Base-by-base conservation (phyloP, 2,113 vertebrate genomes). In the Muntiacus reevesi region DNA sequence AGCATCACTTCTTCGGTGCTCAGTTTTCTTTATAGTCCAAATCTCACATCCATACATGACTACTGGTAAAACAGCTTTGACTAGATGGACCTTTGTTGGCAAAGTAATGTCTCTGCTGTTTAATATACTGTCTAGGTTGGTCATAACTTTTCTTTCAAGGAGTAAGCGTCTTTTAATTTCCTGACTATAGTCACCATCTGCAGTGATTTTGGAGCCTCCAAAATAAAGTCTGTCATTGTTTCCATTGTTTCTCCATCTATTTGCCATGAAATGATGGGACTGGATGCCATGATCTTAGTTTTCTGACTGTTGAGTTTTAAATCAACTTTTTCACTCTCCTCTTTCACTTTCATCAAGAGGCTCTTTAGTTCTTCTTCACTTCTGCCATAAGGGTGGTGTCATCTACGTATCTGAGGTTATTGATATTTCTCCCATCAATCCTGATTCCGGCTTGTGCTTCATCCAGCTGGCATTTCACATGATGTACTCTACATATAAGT, bases 1-100 rank as follows among this genome's bases (percentile, higher is more conserved):
- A 71, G 17, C n/a, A 36, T 71, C n/a, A 71, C 2, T 71, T 71
- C 9, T 71, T 71, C 0, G 0, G 64, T 2, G 0, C n/a, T 71
- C 64, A 36, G 19, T 11, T 36, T 71, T 67, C 19, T 36, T 36
- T 17, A n/a, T n/a, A 71, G 64, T 71, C n/a, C 64, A 71, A 71
- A 16, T 71, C 62, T n/a, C 17, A 71, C 64, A 36, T 71, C n/a
- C 64, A 71, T 71, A 36, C n/a, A 36, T 71, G 64, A 36, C 9
- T 5, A 36, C 64, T 71, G n/a, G 64, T 36, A 71, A 71, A 36
- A 36, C 64, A 36, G 17, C 17, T 10, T 36, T 71, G n/a, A 71
- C 19, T 71, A 19, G 64, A 71, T 2, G 9, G 17, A 71, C 33
- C n/a, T 5, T 71, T 36, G n/a, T 21, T 36, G n/a, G 9, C 64